phyloP scores from a whole-genome alignment of 2,797 vertebrate species.

The Danio jaintianensis region DNA sequence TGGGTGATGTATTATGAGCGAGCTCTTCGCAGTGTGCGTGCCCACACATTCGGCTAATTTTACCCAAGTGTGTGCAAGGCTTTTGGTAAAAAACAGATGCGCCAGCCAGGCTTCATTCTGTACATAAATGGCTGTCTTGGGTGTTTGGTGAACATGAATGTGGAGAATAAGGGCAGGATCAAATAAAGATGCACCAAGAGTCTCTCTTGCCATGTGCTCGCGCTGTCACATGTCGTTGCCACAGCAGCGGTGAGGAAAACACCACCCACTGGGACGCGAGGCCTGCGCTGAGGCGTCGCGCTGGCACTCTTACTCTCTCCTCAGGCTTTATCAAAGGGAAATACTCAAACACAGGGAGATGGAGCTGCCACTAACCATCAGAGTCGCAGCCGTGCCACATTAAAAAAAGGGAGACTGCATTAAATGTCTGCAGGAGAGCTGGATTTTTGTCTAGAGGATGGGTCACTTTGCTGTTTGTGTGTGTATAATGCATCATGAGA shows the following conservation, averaged over 20 bases:
- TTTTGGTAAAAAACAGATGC: conserved; percentile 47
- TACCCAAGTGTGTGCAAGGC: conserved; percentile 45
- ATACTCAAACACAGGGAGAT: conserved; percentile 69
- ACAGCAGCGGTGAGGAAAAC: conserved; percentile 73
- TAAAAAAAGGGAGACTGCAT: conserved; percentile 41
- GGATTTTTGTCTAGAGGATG: conserved; percentile 15
- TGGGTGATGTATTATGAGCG: conserved; percentile 57
- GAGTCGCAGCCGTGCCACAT: conserved; percentile 54
- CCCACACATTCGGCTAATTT: conserved; percentile 61
- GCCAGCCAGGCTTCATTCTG: conserved; percentile 22
- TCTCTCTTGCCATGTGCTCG: conserved; percentile 72
- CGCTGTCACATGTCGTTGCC: conserved; percentile 78
- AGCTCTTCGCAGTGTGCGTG: conserved; percentile 45
- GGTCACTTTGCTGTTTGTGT: conserved; percentile 42
- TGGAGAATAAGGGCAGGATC: conserved; percentile 34
- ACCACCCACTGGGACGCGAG: conserved; percentile 74
- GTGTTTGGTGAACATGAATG: conserved; percentile 24
- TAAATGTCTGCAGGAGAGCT: conserved; percentile 51
- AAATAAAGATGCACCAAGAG: conserved; percentile 44
- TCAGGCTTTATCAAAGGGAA: conserved; percentile 72
- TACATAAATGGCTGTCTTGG: conserved; percentile 22
- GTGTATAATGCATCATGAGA: conserved; percentile 43
- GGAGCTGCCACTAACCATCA: conserved; percentile 76
- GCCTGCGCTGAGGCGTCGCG: conserved; percentile 64
- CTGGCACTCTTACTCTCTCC: conserved; percentile 64